phyloP scores from a whole-genome alignment of 2,888 invertebrate genomes.

The Sarcophaga rosellei region DNA sequence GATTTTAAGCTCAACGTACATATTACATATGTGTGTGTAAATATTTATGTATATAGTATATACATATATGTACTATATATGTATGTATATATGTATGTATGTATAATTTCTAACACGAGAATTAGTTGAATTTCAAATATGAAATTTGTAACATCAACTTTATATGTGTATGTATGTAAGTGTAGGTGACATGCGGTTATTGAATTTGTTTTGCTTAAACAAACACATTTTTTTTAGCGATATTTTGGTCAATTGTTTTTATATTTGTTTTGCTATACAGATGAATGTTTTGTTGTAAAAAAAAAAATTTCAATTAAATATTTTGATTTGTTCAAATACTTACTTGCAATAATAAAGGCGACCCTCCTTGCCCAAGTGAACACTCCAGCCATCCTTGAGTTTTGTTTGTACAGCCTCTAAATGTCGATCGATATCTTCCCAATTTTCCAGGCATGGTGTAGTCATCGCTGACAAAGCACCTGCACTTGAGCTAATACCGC shows the following conservation, averaged over 20 bases:
- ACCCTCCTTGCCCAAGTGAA: constrained; percentile 89
- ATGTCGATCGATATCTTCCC: constrained; percentile 79
- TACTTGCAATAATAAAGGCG: constrained; percentile 96
- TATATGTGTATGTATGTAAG: no score
- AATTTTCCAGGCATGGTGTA: constrained; percentile 73
- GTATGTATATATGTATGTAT: no score
- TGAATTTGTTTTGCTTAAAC: no score
- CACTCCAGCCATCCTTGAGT: constrained; percentile 89
- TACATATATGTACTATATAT: no score
- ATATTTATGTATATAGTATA: no score
- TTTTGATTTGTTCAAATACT: constrained; percentile 80
- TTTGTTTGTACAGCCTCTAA: constrained; percentile 84
- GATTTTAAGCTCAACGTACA: no score
- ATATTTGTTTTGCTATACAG: background rate
- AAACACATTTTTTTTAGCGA: no score
- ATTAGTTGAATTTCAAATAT: no score
- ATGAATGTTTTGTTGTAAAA: background rate
- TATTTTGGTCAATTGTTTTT: background rate
- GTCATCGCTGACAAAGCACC: constrained; percentile 56
- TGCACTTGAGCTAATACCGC: constrained; percentile 37
- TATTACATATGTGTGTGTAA: no score
- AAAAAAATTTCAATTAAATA: background rate
- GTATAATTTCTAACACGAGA: no score
- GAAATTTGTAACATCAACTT: no score
- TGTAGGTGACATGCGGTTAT: no score